These are phyloP conservation scores for Sapayoa aenigma DNA, from an alignment of 2,113 vertebrate genomes.

Conservation along the genomic window DNA sequence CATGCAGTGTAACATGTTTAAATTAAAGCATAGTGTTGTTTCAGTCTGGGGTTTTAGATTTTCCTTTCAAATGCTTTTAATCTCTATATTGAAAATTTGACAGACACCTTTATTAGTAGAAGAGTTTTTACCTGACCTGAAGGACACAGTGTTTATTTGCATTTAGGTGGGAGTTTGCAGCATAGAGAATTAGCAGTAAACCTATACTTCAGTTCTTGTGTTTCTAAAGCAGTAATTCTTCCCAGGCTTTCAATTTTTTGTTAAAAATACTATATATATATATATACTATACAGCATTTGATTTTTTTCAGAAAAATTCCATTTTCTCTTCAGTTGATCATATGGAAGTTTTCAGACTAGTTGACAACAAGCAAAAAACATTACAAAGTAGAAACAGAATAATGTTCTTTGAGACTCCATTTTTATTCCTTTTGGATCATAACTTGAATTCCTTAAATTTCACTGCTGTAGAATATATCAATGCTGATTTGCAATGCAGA, in stretches of 20 bases:
- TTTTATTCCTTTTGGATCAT: neutral
- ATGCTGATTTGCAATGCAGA: neutral
- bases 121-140: constrained; percentile 30
- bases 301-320: neutral
- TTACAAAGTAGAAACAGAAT: neutral
- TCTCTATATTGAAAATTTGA: constrained; percentile 26
- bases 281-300: neutral
- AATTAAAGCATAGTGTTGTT: constrained; percentile 47
- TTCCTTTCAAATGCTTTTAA: constrained; percentile 49
- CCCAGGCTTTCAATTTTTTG: neutral
- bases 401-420: neutral
- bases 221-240: neutral
- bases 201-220: neutral
- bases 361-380: neutral
- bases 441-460: neutral
- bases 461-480: neutral
- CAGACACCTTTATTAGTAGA: neutral
- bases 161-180: neutral
- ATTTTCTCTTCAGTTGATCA: neutral
- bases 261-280: neutral
- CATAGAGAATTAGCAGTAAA: constrained; percentile 41
- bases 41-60: constrained; percentile 24
- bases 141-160: constrained; percentile 34
- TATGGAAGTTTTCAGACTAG: neutral
- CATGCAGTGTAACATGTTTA: neutral